These are phyloP conservation scores for Agrochola circellaris DNA, from an alignment of 2,888 invertebrate genomes.

Conservation along the genomic window DNA sequence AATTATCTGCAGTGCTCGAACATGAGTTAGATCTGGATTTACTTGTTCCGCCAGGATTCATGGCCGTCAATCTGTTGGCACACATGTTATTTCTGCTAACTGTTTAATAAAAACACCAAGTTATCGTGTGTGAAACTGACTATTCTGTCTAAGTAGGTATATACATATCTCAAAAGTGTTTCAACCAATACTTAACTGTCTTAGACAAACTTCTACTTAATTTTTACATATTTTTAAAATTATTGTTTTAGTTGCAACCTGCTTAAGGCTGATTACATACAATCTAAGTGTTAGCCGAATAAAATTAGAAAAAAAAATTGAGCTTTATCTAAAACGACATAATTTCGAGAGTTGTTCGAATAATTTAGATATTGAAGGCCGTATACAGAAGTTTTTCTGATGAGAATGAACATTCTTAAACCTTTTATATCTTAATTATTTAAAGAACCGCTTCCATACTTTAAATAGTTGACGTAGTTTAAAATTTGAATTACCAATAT, in stretches of 20 bases:
- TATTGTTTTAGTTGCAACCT: slow-evolving; percentile 15
- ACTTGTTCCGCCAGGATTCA: slow-evolving; percentile 34
- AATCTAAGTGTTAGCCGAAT: slow-evolving; percentile 37
- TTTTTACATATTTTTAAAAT: slow-evolving; percentile 37
- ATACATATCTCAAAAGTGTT: neutral
- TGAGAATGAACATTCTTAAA: neutral
- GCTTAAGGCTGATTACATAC: slow-evolving; percentile 10
- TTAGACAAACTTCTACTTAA: neutral
- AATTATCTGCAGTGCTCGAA: slow-evolving; percentile 64
- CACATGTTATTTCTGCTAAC: slow-evolving; percentile 20
- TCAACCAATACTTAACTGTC: neutral
- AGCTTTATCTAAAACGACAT: slow-evolving; percentile 53
- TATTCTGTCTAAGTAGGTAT: neutral
- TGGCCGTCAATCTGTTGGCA: slow-evolving; percentile 15
- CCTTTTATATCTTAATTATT: neutral
- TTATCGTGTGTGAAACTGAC: slow-evolving; percentile 3
- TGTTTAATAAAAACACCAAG: slow-evolving; percentile 15
- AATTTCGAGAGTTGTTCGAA: slow-evolving; percentile 21
- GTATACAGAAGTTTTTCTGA: neutral
- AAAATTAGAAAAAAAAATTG: slow-evolving; percentile 26
- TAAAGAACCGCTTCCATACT: neutral
- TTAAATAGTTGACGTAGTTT: slow-evolving; percentile 1
- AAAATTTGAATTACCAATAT: neutral
- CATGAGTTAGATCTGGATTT: slow-evolving; percentile 50
- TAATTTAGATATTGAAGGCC: slow-evolving; percentile 31